Evolutionary conservation across 2,888 invertebrate species (phyloP), one percentile per base, ranked within the genome.

Genomic region (Beris morrisii): DNA sequence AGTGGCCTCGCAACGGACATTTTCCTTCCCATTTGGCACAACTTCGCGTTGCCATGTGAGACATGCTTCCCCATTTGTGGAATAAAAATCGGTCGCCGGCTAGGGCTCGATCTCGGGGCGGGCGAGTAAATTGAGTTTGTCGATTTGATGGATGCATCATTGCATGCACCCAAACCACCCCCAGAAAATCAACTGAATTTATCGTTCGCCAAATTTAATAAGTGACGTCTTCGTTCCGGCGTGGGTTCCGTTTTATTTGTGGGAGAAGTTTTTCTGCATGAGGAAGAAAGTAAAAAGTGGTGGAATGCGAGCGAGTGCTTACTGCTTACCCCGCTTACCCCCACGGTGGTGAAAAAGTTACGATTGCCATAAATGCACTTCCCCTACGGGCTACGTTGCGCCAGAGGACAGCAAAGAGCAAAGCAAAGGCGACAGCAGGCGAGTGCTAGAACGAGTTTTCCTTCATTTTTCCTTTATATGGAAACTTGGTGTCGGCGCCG

Each of bases 301-400:
- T 31, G 48, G 31, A 48, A n/a, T n/a, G 12, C 32, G 4, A 13
- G n/a, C n/a, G n/a, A n/a, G n/a, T n/a, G n/a, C n/a, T n/a, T n/a
- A n/a, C n/a, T n/a, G n/a, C n/a, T n/a, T n/a, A n/a, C n/a, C n/a
- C n/a, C n/a, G n/a, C n/a, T 7, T 50, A n/a, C 54, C 54, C n/a
- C 54, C 44, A 12, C 4, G 1, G 31, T 45, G 45, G 56, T 45
- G 58, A 32, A 61, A 50, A 44, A 52, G 5, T 22, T 32, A n/a
- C 61, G 43, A 56, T 30, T 56, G 15, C 61, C 61, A 50, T 61
- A 61, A 61, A 52, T 52, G 50, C 61, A 61, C 30, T 59, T 61
- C 50, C 50, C 31, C 50, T 61, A 50, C 38, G 1, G 38, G 38
- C 38, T 38, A 38, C 5, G 9, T 9, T 50, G 50, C 15, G 61